Base-by-base conservation (phyloP, 2,797 vertebrate species). In the Thaleichthys pacificus region DNA sequence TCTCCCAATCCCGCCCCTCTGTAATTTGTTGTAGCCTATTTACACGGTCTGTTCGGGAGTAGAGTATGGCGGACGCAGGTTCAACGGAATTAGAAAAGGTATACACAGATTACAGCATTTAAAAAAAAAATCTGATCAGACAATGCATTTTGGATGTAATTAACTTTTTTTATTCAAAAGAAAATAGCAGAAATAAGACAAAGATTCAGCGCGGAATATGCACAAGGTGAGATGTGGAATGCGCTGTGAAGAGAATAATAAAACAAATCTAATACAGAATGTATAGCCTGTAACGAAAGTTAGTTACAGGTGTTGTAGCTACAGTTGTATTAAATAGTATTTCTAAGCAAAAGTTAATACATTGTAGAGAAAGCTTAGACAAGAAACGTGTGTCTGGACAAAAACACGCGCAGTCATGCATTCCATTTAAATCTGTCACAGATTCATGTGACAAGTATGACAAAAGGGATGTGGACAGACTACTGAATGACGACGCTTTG, bases 371-470 rank as follows among this genome's bases (percentile, higher is more conserved):
- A 14, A 35, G 32, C 32, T 35, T 35, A 35, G 5, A 35, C 32
- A 35, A 35, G 32, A 35, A 42, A 47, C 11, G 42, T 47, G 42
- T 47, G 42, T 47, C 42, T 42, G 38, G 42, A 47, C 11, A 47
- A 47, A 12, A 12, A 47, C 0, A n/a, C 4, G 19, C 19, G 4
- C 19, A 7, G 6, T 56, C 17, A 56, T 56, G 15, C 51, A 56
- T 19, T 56, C 51, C 51, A 3, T 56, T n/a, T n/a, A n/a, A n/a
- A 26, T 28, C 24, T 17, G 24, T 9, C 65, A 30, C 76, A 96
- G 94, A 93, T 72, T 92, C 89, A 61, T 73, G 84, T 5, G 94
- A 94, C 54, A 94, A 92, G 80, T 96, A 96, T 0, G 94, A 96
- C 85, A 72, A 89, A 61, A 91, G 93, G 84, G 95, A 96, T 76